Percentiles rank a stretch among this genome's conserved stretches.
Evolutionary conservation across 2,113 vertebrate species (phyloP).

Genomic region (Ceratotherium simum): DNA sequence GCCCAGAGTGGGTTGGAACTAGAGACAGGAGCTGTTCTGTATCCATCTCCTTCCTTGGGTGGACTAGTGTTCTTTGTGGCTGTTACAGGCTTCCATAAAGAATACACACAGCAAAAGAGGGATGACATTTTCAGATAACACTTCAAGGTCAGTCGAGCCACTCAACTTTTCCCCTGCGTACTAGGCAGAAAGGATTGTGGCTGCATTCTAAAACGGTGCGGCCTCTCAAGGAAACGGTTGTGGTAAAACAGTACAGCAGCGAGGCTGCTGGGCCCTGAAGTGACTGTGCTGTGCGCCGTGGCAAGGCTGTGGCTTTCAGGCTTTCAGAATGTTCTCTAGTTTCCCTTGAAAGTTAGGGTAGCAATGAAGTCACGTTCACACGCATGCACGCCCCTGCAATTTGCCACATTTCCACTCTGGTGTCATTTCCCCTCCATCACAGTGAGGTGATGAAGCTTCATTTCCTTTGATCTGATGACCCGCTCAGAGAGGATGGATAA

Average conservation of each 20-base stretch:
- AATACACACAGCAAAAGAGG: too few species aligned
- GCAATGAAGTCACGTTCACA: neutral
- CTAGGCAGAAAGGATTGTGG: neutral
- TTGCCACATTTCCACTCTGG: slow-evolving; percentile 43
- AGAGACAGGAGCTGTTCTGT: rapidly evolving
- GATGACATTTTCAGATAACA: neutral
- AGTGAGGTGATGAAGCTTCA: neutral
- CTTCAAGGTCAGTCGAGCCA: rapidly evolving
- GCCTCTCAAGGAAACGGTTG: neutral
- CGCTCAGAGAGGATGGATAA: neutral
- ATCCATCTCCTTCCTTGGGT: rapidly evolving
- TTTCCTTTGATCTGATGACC: neutral
- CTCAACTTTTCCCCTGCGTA: neutral
- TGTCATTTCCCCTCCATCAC: neutral
- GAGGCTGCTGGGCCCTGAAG: neutral
- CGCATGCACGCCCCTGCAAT: rapidly evolving
- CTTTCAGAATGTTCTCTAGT: slow-evolving; percentile 38
- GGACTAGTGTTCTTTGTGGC: rapidly evolving
- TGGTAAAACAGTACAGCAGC: neutral
- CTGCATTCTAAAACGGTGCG: neutral
- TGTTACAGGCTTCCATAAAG: neutral
- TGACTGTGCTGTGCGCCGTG: neutral
- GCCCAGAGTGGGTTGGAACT: neutral
- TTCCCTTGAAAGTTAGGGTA: slow-evolving; percentile 63
- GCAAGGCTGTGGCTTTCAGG: neutral